Base-by-base conservation (phyloP, 1,140 invertebrate genomes). In the Semibalanus balanoides region DNA sequence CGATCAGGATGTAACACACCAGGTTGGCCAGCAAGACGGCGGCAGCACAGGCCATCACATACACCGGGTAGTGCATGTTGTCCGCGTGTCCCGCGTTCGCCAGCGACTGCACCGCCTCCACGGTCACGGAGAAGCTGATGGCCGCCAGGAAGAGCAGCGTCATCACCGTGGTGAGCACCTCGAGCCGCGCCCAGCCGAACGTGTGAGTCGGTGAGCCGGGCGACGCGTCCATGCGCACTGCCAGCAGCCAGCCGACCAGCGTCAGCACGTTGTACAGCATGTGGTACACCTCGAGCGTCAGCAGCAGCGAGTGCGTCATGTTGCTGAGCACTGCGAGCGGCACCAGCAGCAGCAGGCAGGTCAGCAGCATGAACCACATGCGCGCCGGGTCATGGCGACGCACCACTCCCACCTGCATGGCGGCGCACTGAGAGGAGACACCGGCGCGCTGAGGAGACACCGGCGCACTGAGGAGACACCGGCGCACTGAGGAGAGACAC, bases 101-200 rank as follows among this genome's bases (percentile, higher is more conserved):
- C 64, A 83, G 77, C 9, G 82, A 82, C 81, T 95, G 93, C 19
- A 94, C 79, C 0, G 92, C 89, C 82, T 95, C 93, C 0, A 95
- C 88, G 0, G 93, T 81, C 22, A 94, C 82, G 0, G 93, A 92
- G 79, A 95, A 93, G 73, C 91, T 91, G 40, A 95, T 88, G 0
- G 94, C 94, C 0, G 89, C 88, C 76, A 95, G 86, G 77, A 95
- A 91, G 27, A 94, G 89, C 81, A 90, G 92, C 69, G 91, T 92
- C n/a, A 90, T 88, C 22, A 94, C 84, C 85, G 91, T 90, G 72
- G 90, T 91, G 9, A 95, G 83, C 0, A 96, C 90, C 80, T 95
- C 93, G 31, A 95, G 91, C 75, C 94, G 87, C 0, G 93, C 92
- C 93, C 93, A 96, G 0, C 94, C 94, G 79, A 96, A 96, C 0